phyloP scores from a whole-genome alignment of 2,888 invertebrate genomes.

The Dryadula phaetusa region DNA sequence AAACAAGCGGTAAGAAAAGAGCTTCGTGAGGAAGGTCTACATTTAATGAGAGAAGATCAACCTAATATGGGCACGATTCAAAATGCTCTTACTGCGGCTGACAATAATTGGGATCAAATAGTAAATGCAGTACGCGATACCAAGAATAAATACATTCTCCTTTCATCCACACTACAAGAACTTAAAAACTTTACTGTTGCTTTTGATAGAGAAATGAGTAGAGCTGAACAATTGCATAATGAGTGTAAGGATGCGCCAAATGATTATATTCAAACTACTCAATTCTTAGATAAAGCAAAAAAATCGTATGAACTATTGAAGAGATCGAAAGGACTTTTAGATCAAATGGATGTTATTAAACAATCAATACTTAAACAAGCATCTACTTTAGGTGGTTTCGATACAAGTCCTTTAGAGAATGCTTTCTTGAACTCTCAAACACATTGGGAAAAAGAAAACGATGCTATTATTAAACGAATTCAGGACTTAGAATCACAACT shows the following conservation, averaged over 20 bases:
- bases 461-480: constrained; percentile 88
- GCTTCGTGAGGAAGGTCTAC: constrained; percentile 91
- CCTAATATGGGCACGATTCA: constrained; percentile 92
- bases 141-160: constrained; percentile 88
- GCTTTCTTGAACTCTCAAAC: constrained; percentile 86
- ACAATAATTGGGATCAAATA: constrained; percentile 92
- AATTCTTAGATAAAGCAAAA: constrained; percentile 89
- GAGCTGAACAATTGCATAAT: constrained; percentile 87
- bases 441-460: constrained; percentile 89
- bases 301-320: constrained; percentile 90
- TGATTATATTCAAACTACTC: constrained; percentile 89
- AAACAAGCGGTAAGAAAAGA: constrained; percentile 87
- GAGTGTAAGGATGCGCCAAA: constrained; percentile 87
- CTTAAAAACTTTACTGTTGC: constrained; percentile 89
- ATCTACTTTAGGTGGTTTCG: constrained; percentile 87
- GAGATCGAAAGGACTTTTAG: constrained; percentile 89
- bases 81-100: constrained; percentile 90
- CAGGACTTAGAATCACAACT: constrained; percentile 94
- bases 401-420: constrained; percentile 83
- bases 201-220: constrained; percentile 87
- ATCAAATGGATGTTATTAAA: constrained; percentile 91
- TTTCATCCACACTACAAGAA: constrained; percentile 89
- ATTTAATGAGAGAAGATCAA: constrained; percentile 92
- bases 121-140: constrained; percentile 90
- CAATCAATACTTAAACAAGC: constrained; percentile 89